Percentiles rank a stretch among this genome's conserved stretches.
These are phyloP conservation scores for Cephalophus harveyi DNA, from an alignment of 2,113 vertebrate genomes.

Conservation along the genomic window DNA sequence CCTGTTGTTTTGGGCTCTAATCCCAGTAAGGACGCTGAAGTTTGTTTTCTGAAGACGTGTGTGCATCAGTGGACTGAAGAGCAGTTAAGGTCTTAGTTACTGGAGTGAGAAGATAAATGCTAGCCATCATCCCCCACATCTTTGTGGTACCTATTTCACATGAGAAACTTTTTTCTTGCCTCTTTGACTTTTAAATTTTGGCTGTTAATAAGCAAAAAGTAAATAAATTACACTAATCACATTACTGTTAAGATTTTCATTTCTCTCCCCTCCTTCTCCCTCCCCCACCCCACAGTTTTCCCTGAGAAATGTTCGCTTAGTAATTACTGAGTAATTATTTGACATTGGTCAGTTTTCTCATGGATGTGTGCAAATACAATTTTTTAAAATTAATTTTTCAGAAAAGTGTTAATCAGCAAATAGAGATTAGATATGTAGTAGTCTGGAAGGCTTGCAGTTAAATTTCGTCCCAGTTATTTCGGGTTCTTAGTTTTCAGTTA, in stretches of 20 bases:
- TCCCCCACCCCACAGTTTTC: neutral
- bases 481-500: neutral
- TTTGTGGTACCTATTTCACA: neutral
- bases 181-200: conserved; percentile 6
- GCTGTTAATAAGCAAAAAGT: conserved; percentile 12
- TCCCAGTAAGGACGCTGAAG: neutral
- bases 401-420: neutral
- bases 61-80: neutral
- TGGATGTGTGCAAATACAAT: neutral
- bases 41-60: neutral
- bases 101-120: neutral
- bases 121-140: neutral
- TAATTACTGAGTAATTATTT: conserved; percentile 8
- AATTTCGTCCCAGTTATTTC: neutral
- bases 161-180: neutral
- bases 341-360: neutral
- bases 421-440: neutral
- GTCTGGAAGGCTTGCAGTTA: neutral
- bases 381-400: neutral
- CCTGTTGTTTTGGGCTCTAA: neutral
- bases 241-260: conserved; percentile 15
- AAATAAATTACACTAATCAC: neutral
- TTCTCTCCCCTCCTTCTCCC: neutral
- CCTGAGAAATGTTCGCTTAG: conserved; percentile 27
- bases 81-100: neutral